phyloP scores from a whole-genome alignment of 2,113 vertebrate species.

The Passer montanus region DNA sequence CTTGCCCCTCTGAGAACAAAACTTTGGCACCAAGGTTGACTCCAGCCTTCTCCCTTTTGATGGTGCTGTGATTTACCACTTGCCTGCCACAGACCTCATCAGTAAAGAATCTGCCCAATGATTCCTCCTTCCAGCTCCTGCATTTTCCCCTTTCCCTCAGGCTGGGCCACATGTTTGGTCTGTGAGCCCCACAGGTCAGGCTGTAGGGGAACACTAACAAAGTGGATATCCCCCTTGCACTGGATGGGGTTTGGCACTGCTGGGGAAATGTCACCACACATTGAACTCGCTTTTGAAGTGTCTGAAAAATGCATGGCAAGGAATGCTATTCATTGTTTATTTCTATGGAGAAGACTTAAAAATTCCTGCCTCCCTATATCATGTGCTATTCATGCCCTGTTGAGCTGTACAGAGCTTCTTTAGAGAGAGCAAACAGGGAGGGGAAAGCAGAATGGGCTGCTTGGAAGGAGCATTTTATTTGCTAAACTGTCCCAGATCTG shows the following conservation, averaged over 20 bases:
- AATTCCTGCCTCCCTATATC: background rate
- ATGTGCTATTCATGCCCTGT: background rate
- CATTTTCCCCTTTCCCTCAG: background rate
- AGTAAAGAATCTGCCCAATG: background rate
- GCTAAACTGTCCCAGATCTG: background rate
- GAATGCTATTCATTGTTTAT: constrained; percentile 16
- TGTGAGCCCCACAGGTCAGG: background rate
- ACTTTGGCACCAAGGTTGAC: background rate
- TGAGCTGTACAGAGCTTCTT: background rate
- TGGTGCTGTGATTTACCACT: background rate
- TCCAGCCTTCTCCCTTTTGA: background rate
- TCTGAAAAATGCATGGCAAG: background rate
- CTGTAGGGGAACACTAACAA: background rate
- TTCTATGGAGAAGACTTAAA: background rate
- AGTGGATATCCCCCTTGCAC: background rate
- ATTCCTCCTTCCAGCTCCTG: background rate
- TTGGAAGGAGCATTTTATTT: background rate
- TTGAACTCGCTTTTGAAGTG: background rate
- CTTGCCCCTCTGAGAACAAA: background rate
- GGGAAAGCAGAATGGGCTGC: background rate
- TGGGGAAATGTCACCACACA: background rate
- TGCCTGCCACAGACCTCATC: background rate
- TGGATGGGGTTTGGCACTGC: background rate
- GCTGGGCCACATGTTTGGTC: background rate
- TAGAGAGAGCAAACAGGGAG: background rate